Evolutionary conservation across 2,888 invertebrate species (phyloP).

Genomic region (Caenorhabditis panamensis): DNA sequence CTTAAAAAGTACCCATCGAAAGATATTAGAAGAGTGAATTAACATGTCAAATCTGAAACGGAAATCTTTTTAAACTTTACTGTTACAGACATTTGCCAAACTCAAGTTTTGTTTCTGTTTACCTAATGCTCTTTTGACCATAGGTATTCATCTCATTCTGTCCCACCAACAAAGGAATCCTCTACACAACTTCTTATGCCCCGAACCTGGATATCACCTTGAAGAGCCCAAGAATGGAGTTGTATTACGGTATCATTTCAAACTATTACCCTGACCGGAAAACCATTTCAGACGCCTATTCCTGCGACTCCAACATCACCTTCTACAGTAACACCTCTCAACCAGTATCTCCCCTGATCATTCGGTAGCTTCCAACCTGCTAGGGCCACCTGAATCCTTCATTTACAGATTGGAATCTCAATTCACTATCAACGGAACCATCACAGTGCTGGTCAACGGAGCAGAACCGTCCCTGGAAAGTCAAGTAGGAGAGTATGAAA

Average conservation of each 20-base stretch:
- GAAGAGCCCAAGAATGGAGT: slow-evolving; percentile 41
- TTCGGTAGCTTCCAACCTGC: slow-evolving; percentile 28
- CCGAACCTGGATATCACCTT: slow-evolving; percentile 29
- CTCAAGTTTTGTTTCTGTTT: background rate
- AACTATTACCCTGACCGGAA: too few species aligned
- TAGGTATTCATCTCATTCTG: slow-evolving; percentile 51
- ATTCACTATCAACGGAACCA: slow-evolving; percentile 29
- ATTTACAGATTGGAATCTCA: slow-evolving; percentile 32
- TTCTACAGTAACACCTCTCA: slow-evolving; percentile 38
- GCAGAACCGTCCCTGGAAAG: slow-evolving; percentile 2
- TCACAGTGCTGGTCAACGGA: slow-evolving; percentile 40
- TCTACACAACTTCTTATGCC: slow-evolving; percentile 37
- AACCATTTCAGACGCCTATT: slow-evolving; percentile 48
- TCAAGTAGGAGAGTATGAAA: slow-evolving; percentile 44
- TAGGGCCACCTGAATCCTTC: too few species aligned
- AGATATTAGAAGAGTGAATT: too few species aligned
- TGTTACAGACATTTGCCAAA: background rate
- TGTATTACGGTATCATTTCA: slow-evolving; percentile 51
- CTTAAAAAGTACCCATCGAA: background rate
- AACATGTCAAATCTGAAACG: too few species aligned
- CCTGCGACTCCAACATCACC: slow-evolving; percentile 32
- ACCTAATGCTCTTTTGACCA: background rate
- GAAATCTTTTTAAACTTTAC: too few species aligned
- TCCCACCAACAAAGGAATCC: slow-evolving; percentile 19
- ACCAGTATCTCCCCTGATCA: slow-evolving; percentile 40